Base-by-base conservation (phyloP, 2,113 vertebrate genomes). In the Heterotis niloticus region DNA sequence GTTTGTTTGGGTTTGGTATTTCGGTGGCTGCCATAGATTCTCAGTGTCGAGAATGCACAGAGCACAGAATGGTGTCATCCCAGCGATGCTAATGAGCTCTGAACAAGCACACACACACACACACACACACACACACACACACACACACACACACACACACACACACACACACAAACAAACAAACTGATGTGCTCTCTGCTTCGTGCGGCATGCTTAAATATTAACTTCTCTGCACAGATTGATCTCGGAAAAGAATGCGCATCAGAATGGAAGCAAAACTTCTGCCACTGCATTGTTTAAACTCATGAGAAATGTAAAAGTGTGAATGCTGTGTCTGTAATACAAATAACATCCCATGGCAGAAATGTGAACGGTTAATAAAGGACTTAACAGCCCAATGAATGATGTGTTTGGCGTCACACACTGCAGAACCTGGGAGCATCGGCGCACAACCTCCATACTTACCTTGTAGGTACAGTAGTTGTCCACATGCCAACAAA, bases 21-120 rank as follows among this genome's bases (percentile, higher is more conserved):
- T n/a, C n/a, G 34, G 64, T 64, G 23, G 65, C 52, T 76, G 75
- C 13, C 10, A 65, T 76, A 60, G 64, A 26, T 74, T 59, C 12
- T 12, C 20, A 14, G 59, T 34, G 24, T 34, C 20, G 26, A n/a
- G n/a, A 17, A 64, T 51, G n/a, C 75, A 44, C 26, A 0, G 59
- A 34, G 26, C 17, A 18, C 59, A 11, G 29, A 76, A 60, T 28
- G 51, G 60, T 44, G 28, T 20, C 75, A 64, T 23, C 60, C 75
- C 5, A 16, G 20, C 14, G 2, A 65, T 44, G 44, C 62, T 24
- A 44, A 44, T 44, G 29, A 76, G 23, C 44, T 17, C 34, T 23
- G 28, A 76, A 52, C 62, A 20, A 24, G 28, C 18, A 76, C 5
- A 34, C 69, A 70, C 34, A 71, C n/a, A n/a, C n/a, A n/a, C n/a